Conservation (phyloP, 2,113 vertebrate species). For the Cygnus atratus region DNA sequence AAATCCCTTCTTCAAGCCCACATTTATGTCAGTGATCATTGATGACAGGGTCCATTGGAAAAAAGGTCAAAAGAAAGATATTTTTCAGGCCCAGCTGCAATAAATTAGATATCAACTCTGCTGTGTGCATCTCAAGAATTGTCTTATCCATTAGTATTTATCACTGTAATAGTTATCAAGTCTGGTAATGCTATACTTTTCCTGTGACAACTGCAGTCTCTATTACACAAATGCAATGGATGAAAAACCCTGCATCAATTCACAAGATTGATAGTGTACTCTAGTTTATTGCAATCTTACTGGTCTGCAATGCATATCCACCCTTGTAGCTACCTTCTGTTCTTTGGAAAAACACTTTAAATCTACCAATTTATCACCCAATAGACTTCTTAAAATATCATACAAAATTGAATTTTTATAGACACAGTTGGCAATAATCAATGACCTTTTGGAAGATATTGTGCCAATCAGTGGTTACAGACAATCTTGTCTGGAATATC, state of each 20-base stretch:
- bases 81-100: background rate
- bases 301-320: background rate
- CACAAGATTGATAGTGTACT: constrained; percentile 18
- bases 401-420: constrained; percentile 48
- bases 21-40: background rate
- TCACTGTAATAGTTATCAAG: background rate
- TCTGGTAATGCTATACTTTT: background rate
- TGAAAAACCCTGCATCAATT: background rate
- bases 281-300: constrained; percentile 31
- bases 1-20: background rate
- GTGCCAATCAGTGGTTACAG: background rate
- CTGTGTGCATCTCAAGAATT: background rate
- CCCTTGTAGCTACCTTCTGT: background rate
- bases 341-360: constrained; percentile 6
- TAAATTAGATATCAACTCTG: background rate
- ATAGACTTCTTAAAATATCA: constrained; percentile 3
- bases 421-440: constrained; percentile 25
- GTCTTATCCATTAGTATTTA: background rate
- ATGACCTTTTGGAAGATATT: constrained; percentile 37
- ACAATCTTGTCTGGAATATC: background rate
- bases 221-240: background rate
- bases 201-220: background rate
- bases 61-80: background rate
- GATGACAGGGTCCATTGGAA: background rate
- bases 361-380: background rate